Evolutionary conservation across 2,888 invertebrate genomes (phyloP), one percentile per base, ranked within the genome.

Genomic region (Branchellion lobata): DNA sequence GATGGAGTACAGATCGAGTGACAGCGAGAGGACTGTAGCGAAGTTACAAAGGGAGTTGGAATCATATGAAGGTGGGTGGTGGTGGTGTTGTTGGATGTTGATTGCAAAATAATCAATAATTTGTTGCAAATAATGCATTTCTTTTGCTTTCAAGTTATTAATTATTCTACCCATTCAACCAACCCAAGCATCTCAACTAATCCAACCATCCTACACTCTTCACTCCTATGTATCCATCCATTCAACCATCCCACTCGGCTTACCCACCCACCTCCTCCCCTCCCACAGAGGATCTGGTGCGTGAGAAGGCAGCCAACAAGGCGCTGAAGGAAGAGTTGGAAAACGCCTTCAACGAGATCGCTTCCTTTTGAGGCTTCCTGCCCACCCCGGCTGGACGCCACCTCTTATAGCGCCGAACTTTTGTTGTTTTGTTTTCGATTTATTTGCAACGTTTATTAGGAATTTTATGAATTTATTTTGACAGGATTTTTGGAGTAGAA

Each of bases 31-130:
- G 91, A 97, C 97, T 88, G 99, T 99, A 90, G 97, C 98, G 91
- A 99, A 99, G 91, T 92, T 99, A 89, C 99, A 99, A 91, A 99
- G 98, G 92, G 99, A 99, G 91, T 99, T 99, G 91, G 99, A 99
- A 93, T 95, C 98, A 93, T 94, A 99, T 91, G 99, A 99, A 95
- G 83, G 83, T 83, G 34, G 29, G 5, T 65, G 65, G 29, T 65
- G 65, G 29, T 65, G 65, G 3, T 65, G n/a, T 27, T 11, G 65
- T 27, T 65, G 65, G n/a, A n/a, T n/a, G n/a, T n/a, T n/a, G n/a
- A n/a, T n/a, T n/a, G n/a, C 8, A 47, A 47, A 47, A 18, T 47
- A 47, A 47, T 47, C 18, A 14, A 47, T 47, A 47, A 14, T 47
- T 14, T 47, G 18, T 47, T 47, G 47, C 18, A 47, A 47, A 47